Evolutionary conservation across 2,888 invertebrate species (phyloP).

Genomic region (Cistogaster globosa): DNA sequence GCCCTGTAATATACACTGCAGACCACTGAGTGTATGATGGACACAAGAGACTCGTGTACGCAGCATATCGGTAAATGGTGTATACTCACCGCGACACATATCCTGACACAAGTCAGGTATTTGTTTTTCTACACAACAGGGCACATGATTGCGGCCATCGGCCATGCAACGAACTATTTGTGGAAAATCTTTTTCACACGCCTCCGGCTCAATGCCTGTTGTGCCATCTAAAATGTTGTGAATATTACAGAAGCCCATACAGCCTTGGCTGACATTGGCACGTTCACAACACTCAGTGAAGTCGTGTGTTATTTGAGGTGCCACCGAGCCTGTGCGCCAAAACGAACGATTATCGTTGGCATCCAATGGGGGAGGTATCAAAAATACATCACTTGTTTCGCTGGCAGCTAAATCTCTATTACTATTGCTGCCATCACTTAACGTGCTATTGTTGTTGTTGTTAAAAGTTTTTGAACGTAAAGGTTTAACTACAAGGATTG

Average conservation of each 20-base stretch:
- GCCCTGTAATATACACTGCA: constrained; percentile 93
- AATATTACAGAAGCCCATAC: constrained; percentile 92
- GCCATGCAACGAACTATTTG: constrained; percentile 91
- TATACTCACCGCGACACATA: constrained; percentile 93
- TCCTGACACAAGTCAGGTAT: constrained; percentile 94
- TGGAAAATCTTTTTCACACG: constrained; percentile 91
- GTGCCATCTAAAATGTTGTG: constrained; percentile 89
- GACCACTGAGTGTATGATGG: constrained; percentile 90
- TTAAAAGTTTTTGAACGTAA: constrained; percentile 58
- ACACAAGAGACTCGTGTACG: constrained; percentile 93
- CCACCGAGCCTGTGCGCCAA: constrained; percentile 77
- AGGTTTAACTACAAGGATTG: constrained; percentile 75
- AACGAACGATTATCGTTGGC: constrained; percentile 79
- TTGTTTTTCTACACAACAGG: constrained; percentile 91
- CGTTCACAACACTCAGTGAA: constrained; percentile 91
- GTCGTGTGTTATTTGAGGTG: constrained; percentile 86
- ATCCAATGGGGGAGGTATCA: constrained; percentile 79
- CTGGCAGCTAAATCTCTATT: constrained; percentile 59
- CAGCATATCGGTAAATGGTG: constrained; percentile 91
- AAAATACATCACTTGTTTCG: constrained; percentile 78
- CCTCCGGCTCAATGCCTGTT: constrained; percentile 91
- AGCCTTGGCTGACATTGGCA: constrained; percentile 88
- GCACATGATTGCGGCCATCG: constrained; percentile 93
- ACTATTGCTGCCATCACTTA: constrained; percentile 40
- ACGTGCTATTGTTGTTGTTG: constrained; percentile 54